phyloP scores from a whole-genome alignment of 2,797 vertebrate species.

The Esox masquinongy region DNA sequence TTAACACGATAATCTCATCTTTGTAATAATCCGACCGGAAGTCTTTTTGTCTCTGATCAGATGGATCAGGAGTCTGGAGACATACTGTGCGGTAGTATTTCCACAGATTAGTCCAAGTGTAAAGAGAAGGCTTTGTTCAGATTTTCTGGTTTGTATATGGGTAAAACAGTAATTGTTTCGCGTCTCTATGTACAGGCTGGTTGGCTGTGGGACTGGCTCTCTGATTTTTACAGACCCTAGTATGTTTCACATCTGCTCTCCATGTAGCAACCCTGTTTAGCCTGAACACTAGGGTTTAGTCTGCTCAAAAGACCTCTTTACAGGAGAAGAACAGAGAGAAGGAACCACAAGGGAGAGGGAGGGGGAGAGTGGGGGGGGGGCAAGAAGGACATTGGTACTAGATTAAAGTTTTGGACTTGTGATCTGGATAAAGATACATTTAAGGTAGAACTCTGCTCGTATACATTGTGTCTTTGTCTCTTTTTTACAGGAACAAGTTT shows the following conservation, averaged over 20 bases:
- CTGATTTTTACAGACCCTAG: conserved; percentile 31
- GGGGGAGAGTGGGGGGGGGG: background rate
- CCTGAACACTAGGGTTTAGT: conserved; percentile 32
- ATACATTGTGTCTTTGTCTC: background rate
- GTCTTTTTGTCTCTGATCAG: conserved; percentile 21
- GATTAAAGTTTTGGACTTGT: background rate
- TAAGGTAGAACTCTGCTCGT: background rate
- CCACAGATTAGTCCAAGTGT: conserved; percentile 45
- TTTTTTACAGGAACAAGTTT: conserved; percentile 90
- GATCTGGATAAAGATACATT: background rate
- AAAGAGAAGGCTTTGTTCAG: conserved; percentile 49
- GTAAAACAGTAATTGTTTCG: conserved; percentile 8
- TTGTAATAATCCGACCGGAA: conserved; percentile 14
- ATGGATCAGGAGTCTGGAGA: conserved; percentile 31
- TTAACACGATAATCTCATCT: background rate
- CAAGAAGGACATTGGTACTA: background rate
- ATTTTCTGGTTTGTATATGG: conserved; percentile 19
- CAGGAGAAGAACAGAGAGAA: background rate
- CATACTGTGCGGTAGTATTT: background rate
- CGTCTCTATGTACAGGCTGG: conserved; percentile 19
- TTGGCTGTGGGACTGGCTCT: conserved; percentile 23
- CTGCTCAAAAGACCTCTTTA: conserved; percentile 38
- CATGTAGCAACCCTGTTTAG: background rate
- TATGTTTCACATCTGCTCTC: conserved; percentile 37
- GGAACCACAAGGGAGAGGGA: background rate